phyloP scores from a whole-genome alignment of 2,797 vertebrate species.

The Sternotherus odoratus region DNA sequence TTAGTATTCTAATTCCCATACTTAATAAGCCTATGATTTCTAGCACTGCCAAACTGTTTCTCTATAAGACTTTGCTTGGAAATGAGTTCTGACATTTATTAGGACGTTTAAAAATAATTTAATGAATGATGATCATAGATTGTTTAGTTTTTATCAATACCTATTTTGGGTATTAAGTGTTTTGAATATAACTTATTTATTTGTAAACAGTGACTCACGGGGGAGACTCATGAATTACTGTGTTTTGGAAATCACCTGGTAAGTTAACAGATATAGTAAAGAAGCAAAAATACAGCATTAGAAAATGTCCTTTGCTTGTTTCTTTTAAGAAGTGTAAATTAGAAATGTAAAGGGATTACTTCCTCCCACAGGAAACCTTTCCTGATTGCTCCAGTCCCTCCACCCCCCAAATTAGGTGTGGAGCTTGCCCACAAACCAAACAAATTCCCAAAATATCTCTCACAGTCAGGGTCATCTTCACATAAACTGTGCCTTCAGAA shows the following conservation, averaged over 20 bases:
- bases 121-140: slow-evolving; percentile 9
- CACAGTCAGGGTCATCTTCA: background rate
- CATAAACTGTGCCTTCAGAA: background rate
- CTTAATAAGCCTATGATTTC: background rate
- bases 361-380: background rate
- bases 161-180: background rate
- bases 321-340: background rate
- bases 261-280: slow-evolving; percentile 10
- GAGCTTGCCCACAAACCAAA: background rate
- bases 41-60: background rate
- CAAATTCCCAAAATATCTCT: background rate
- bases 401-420: background rate
- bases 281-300: background rate
- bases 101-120: slow-evolving; percentile 3
- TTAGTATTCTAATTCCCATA: background rate
- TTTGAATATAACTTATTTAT: slow-evolving; percentile 6
- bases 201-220: slow-evolving; percentile 1
- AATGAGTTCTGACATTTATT: slow-evolving; percentile 41
- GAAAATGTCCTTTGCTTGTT: background rate
- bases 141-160: slow-evolving; percentile 42
- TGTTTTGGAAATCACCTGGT: slow-evolving; percentile 39
- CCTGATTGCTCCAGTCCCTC: background rate
- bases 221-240: slow-evolving; percentile 11
- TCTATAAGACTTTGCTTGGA: slow-evolving; percentile 1
- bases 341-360: background rate